Evolutionary conservation across 1,140 invertebrate species (phyloP).

Genomic region (Mamestra configurata): DNA sequence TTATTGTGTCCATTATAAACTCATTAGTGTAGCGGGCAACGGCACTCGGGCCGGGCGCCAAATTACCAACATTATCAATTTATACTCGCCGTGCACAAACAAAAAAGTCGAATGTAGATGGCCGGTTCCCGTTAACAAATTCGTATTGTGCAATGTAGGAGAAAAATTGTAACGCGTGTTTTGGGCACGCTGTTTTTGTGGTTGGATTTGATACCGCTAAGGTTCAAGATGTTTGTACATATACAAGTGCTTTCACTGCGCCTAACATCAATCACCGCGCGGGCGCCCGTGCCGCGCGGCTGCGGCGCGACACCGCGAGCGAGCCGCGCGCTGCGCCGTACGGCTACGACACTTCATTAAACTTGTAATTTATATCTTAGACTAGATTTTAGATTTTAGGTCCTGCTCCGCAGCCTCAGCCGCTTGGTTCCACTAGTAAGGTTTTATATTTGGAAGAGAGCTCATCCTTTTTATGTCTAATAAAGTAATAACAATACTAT

Average conservation of each 20-base stretch:
- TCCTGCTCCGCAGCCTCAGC: too few species aligned
- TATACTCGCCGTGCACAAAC: slow-evolving; percentile 83
- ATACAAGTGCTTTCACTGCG: slow-evolving; percentile 78
- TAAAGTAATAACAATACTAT: too few species aligned
- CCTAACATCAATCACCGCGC: slow-evolving; percentile 74
- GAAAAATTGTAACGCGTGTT: slow-evolving; percentile 85
- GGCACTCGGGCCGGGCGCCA: slow-evolving; percentile 82
- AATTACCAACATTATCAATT: slow-evolving; percentile 88
- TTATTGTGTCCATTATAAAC: slow-evolving; percentile 86
- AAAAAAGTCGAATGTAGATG: slow-evolving; percentile 86
- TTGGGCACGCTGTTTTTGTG: slow-evolving; percentile 71
- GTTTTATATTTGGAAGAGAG: too few species aligned
- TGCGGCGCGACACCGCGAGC: neutral
- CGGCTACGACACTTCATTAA: slow-evolving; percentile 43
- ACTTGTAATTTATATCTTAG: slow-evolving; percentile 42
- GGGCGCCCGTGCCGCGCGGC: slow-evolving; percentile 49
- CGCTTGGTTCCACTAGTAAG: too few species aligned
- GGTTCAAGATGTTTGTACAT: slow-evolving; percentile 65
- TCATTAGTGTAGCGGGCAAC: slow-evolving; percentile 86
- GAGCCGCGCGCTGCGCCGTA: neutral
- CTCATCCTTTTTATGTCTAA: too few species aligned
- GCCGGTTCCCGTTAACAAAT: slow-evolving; percentile 86
- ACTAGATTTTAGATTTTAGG: too few species aligned
- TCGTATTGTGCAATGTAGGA: slow-evolving; percentile 87
- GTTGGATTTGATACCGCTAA: slow-evolving; percentile 79